A percentile compares a stretch with the other conserved stretches of the same genome.
These are phyloP conservation scores for Vespertilio murinus DNA, from an alignment of 2,797 vertebrate genomes.

Conservation along the genomic window DNA sequence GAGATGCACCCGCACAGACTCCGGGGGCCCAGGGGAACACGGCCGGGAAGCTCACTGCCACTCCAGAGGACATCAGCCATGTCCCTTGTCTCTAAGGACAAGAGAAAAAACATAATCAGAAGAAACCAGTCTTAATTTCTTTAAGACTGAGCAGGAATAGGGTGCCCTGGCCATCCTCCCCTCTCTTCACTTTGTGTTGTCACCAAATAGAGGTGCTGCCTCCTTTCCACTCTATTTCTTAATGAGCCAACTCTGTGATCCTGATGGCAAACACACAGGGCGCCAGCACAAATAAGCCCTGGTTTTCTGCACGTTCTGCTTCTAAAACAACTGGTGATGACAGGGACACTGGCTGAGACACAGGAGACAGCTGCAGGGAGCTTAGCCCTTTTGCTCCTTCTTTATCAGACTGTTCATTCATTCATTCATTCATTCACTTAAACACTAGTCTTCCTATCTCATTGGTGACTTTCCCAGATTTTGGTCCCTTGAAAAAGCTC, in stretches of 20 bases:
- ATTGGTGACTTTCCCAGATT: background rate
- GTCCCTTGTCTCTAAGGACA: fast-evolving
- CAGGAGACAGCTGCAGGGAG: fast-evolving
- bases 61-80: fast-evolving
- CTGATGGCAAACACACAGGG: fast-evolving
- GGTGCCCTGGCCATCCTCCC: fast-evolving
- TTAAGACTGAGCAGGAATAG: background rate
- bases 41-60: background rate
- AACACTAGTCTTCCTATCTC: background rate
- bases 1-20: fast-evolving
- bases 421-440: background rate
- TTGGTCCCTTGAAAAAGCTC: too few relatives aligned
- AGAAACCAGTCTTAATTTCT: background rate
- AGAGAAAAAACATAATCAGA: fast-evolving
- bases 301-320: fast-evolving
- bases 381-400: background rate
- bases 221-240: background rate
- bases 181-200: background rate
- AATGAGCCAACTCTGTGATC: background rate
- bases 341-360: fast-evolving
- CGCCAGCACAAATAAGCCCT: background rate
- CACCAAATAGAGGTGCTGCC: background rate
- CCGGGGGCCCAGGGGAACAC: fast-evolving
- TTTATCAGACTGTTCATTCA: too few relatives aligned
- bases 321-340: fast-evolving